Conservation (phyloP, 2,797 vertebrate genomes). For the Jordanella pulchra region DNA sequence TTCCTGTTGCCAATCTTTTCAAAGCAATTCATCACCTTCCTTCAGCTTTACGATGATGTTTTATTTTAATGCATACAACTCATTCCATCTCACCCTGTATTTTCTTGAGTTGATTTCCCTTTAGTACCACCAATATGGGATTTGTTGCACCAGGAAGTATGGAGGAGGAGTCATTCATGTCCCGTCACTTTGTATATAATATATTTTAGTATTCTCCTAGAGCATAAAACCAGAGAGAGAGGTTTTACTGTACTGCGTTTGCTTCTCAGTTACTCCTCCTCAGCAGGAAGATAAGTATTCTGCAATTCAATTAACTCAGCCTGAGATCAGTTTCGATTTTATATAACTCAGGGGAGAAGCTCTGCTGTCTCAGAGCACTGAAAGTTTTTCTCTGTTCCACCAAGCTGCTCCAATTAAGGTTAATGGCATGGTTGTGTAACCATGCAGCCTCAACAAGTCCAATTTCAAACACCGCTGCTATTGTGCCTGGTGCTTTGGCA, state of each 20-base stretch:
- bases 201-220: constrained; percentile 7
- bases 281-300: constrained; percentile 47
- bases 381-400: constrained; percentile 62
- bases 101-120: constrained; percentile 20
- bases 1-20: background rate
- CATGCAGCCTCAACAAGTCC: constrained; percentile 42
- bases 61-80: background rate
- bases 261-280: constrained; percentile 46
- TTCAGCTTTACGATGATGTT: background rate
- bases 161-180: background rate
- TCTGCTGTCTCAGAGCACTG: constrained; percentile 35
- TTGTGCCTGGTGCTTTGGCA: constrained; percentile 50
- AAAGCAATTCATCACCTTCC: background rate
- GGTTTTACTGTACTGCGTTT: constrained; percentile 30
- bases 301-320: constrained; percentile 64
- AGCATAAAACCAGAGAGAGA: constrained; percentile 13
- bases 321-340: constrained; percentile 58
- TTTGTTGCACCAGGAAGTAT: constrained; percentile 10
- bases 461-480: constrained; percentile 37
- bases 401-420: constrained; percentile 71
- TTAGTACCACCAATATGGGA: background rate
- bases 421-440: constrained; percentile 63
- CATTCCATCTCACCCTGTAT: background rate
- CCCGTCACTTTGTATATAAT: constrained; percentile 6
- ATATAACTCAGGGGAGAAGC: constrained; percentile 61